Percentiles rank a stretch among this genome's conserved stretches.
Evolutionary conservation across 2,797 vertebrate genomes (phyloP).

Genomic region (Falco berigora): DNA sequence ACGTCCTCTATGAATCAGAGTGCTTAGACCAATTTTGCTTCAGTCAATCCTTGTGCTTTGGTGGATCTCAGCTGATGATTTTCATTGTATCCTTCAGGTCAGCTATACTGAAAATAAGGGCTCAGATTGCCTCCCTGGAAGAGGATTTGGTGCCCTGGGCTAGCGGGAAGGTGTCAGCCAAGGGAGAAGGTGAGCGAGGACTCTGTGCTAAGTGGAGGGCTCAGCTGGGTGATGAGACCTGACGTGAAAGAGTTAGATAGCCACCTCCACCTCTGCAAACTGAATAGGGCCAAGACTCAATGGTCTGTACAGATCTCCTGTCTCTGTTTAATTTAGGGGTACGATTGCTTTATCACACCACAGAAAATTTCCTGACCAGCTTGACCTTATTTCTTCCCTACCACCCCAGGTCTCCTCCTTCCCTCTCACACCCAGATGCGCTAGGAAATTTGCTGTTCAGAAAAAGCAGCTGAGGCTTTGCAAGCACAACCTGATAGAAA

Average conservation of each 20-base stretch:
- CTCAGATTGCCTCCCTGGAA: not conserved
- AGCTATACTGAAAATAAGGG: not conserved
- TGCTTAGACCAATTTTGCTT: not conserved
- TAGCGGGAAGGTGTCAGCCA: not conserved
- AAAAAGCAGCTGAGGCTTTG: not conserved
- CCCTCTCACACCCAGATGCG: not conserved
- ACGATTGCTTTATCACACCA: not conserved
- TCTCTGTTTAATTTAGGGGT: not conserved
- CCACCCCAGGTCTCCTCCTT: not conserved
- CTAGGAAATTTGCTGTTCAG: not conserved
- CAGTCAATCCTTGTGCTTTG: not conserved
- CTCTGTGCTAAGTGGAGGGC: not conserved
- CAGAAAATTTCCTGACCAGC: not conserved
- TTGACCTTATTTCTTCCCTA: not conserved
- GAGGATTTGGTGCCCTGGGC: not conserved
- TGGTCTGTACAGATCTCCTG: not conserved
- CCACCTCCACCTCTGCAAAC: not conserved
- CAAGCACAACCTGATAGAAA: not conserved
- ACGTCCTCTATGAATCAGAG: not conserved
- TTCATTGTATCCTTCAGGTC: not conserved
- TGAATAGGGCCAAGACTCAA: fast-evolving
- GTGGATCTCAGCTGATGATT: not conserved
- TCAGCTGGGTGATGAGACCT: fast-evolving
- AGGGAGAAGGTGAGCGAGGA: not conserved
- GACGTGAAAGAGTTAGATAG: fast-evolving